Conservation (phyloP, 2,113 vertebrate genomes). For the Potamarius usumacintae region DNA sequence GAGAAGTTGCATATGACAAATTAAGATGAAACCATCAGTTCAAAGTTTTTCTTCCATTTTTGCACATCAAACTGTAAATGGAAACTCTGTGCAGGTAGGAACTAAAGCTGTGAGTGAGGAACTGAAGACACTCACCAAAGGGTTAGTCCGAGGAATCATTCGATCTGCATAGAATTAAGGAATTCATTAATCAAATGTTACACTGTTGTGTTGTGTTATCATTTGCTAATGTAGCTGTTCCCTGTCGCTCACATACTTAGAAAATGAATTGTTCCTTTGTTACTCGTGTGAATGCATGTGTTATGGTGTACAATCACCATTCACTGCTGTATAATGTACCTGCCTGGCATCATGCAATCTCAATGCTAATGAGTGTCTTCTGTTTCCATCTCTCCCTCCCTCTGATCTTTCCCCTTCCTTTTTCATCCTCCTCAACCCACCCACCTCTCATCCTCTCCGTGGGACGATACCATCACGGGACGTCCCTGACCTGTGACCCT, state of each 20-base stretch:
- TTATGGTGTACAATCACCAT: neutral
- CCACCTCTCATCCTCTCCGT: conserved; percentile 55
- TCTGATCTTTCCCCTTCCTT: conserved; percentile 41
- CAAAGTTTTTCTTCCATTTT: neutral
- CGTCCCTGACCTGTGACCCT: conserved; percentile 20
- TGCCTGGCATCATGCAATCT: conserved; percentile 62
- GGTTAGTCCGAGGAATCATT: neutral
- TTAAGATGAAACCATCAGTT: neutral
- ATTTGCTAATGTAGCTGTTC: neutral
- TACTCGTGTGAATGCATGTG: neutral
- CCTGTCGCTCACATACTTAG: neutral
- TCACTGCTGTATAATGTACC: conserved; percentile 24
- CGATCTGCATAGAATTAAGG: neutral
- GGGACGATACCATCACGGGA: conserved; percentile 34
- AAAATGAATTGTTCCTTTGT: neutral
- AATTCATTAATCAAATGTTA: neutral
- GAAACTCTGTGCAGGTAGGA: neutral
- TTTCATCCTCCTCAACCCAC: conserved; percentile 50
- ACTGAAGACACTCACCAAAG: neutral
- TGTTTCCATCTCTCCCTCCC: conserved; percentile 71
- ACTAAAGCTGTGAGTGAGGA: neutral
- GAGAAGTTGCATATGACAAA: neutral
- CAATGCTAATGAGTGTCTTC: conserved; percentile 73
- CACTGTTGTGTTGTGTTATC: neutral
- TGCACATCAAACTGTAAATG: neutral